Evolutionary conservation across 2,888 invertebrate species (phyloP), one percentile per base, ranked within the genome.

Genomic region (Portevinia maculata): DNA sequence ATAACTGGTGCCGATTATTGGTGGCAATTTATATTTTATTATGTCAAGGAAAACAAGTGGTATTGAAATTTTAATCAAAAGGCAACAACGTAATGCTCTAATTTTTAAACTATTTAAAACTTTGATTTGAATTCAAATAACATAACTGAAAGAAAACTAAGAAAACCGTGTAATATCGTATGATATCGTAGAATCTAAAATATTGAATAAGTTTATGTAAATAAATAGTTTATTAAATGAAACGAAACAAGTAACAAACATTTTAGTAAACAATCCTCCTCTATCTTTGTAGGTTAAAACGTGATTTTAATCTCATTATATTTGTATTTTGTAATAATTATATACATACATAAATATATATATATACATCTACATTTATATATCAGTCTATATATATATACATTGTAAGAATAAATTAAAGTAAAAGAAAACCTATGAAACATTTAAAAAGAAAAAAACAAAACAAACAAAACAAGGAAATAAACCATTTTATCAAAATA

Each of bases 271-370:
- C 75, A 81, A 81, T 76, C 69, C 67, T 62, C 74, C 53, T 75
- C 59, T 81, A 71, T 71, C 70, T 75, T 81, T 60, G 64, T 81
- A 76, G 81, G 65, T 71, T 81, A 73, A 78, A 62, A 71, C 71
- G 71, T 78, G 78, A 83, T 83, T 83, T 83, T 83, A 83, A 83
- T 83, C 83, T 83, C 83, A 83, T 81, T 81, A 75, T 83, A 83
- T 78, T 83, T 83, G 83, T 83, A 83, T 83, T 83, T 83, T 83
- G 76, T 83, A 83, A 83, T 83, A 76, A 70, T 81, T 67, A 76
- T 71, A 78, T 67, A 64, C 73, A 74, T 69, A 76, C 46, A 78
- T 50, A 70, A 55, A 67, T 71, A 71, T 65, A 78, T 65, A 78
- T 64, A 71, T 73, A 73, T 55, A 79, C 74, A 79, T 62, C 57